A percentile compares a stretch with the other conserved stretches of the same genome.
phyloP scores from a whole-genome alignment of 2,888 invertebrate genomes.

The Phlogophora meticulosa region DNA sequence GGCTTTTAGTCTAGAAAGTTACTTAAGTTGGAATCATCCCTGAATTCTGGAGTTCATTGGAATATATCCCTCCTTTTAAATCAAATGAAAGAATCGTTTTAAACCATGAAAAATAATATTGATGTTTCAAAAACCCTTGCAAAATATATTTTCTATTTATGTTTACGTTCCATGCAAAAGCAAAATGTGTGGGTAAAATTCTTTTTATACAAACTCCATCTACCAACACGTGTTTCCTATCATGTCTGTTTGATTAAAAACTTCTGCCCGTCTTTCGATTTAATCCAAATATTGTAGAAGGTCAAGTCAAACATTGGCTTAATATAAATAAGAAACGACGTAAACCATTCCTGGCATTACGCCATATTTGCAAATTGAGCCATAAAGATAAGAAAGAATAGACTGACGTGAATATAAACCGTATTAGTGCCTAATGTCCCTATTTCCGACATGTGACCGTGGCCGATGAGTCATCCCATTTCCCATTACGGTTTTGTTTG shows the following conservation, averaged over 20 bases:
- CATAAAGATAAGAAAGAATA: neutral
- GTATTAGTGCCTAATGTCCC: slow-evolving; percentile 3
- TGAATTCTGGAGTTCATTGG: neutral
- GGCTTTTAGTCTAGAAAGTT: neutral
- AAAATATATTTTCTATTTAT: no score
- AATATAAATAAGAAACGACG: slow-evolving; percentile 8
- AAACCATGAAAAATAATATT: neutral
- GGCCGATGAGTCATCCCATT: slow-evolving; percentile 37
- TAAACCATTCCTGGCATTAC: slow-evolving; percentile 36
- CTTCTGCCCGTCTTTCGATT: slow-evolving; percentile 12
- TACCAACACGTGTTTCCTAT: slow-evolving; percentile 14
- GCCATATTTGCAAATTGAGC: slow-evolving; percentile 28
- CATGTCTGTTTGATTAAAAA: slow-evolving; percentile 16
- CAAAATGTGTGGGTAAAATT: no score
- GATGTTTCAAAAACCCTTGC: neutral
- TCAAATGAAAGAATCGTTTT: neutral
- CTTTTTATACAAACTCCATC: no score
- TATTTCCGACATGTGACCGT: slow-evolving; percentile 9
- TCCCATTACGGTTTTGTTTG: slow-evolving; percentile 20
- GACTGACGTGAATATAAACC: slow-evolving; percentile 11
- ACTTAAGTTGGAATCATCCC: neutral
- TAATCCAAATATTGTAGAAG: slow-evolving; percentile 13
- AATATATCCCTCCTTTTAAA: neutral
- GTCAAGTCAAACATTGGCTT: slow-evolving; percentile 2
- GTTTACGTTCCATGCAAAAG: neutral